phyloP scores from a whole-genome alignment of 2,113 vertebrate genomes.

The Malurus alboscapulatus region DNA sequence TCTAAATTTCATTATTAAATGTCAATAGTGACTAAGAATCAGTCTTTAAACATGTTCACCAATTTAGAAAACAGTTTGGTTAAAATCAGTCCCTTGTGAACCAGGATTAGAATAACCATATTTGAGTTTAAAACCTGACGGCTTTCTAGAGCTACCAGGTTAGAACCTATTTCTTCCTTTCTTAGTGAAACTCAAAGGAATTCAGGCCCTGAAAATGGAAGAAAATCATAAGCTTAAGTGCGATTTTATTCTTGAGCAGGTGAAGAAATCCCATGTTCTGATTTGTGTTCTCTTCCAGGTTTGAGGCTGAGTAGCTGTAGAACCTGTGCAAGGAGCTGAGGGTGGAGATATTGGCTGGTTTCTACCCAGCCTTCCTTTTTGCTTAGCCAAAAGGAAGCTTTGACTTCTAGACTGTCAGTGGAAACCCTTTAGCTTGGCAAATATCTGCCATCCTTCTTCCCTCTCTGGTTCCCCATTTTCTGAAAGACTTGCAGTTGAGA shows the following conservation, averaged over 20 bases:
- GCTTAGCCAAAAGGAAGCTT: neutral
- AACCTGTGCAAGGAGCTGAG: neutral
- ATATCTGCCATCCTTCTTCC: neutral
- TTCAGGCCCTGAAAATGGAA: neutral
- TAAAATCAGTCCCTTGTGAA: neutral
- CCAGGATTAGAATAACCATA: neutral
- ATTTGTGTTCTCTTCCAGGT: neutral
- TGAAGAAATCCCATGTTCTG: neutral
- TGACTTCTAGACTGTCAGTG: neutral
- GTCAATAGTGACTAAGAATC: neutral
- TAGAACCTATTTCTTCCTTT: neutral
- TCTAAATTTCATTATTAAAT: neutral
- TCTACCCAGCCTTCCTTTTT: neutral
- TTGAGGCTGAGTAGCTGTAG: neutral
- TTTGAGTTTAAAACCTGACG: neutral
- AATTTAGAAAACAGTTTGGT: neutral
- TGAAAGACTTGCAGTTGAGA: neutral
- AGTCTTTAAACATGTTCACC: neutral
- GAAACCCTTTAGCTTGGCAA: neutral
- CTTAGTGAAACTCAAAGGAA: neutral
- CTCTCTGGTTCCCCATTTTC: rapidly evolving
- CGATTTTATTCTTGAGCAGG: neutral
- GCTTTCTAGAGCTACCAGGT: neutral
- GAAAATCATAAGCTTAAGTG: neutral
- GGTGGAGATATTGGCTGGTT: neutral